These are phyloP conservation scores for Drosophila lutescens DNA, from an alignment of 2,888 invertebrate species.

Conservation along the genomic window DNA sequence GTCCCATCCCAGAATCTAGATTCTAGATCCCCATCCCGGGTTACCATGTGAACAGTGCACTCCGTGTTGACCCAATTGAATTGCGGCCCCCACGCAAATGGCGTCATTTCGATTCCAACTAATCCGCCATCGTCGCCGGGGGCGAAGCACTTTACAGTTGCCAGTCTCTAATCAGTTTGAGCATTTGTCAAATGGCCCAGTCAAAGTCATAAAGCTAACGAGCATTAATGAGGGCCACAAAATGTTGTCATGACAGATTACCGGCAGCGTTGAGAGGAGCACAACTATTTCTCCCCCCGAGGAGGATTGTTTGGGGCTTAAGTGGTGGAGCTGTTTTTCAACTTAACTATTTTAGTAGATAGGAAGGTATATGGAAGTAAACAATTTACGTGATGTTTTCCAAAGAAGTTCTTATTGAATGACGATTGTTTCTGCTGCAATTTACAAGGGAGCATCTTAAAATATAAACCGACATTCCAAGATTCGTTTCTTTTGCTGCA, in stretches of 20 bases:
- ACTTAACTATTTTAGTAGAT: not conserved
- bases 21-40: constrained; percentile 4
- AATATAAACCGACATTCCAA: too few relatives aligned
- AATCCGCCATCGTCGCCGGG: constrained; percentile 29
- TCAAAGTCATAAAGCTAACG: constrained; percentile 53
- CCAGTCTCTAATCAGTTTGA: constrained; percentile 45
- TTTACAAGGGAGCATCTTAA: too few relatives aligned
- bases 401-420: not conserved
- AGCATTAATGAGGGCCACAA: constrained; percentile 48
- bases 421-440: too few relatives aligned
- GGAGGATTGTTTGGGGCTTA: not conserved
- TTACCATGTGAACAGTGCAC: constrained; percentile 27
- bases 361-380: not conserved
- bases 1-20: not conserved
- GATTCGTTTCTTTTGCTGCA: too few relatives aligned
- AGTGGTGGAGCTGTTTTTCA: constrained; percentile 3
- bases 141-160: constrained; percentile 44
- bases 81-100: constrained; percentile 41
- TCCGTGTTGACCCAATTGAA: constrained; percentile 50
- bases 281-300: not conserved
- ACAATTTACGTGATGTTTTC: not conserved
- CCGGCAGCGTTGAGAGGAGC: constrained; percentile 11
- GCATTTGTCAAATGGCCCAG: constrained; percentile 49
- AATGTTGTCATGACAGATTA: constrained; percentile 53
- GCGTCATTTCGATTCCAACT: constrained; percentile 51